These are phyloP conservation scores for Athalia cordata DNA, from an alignment of 2,888 invertebrate genomes.

Conservation along the genomic window DNA sequence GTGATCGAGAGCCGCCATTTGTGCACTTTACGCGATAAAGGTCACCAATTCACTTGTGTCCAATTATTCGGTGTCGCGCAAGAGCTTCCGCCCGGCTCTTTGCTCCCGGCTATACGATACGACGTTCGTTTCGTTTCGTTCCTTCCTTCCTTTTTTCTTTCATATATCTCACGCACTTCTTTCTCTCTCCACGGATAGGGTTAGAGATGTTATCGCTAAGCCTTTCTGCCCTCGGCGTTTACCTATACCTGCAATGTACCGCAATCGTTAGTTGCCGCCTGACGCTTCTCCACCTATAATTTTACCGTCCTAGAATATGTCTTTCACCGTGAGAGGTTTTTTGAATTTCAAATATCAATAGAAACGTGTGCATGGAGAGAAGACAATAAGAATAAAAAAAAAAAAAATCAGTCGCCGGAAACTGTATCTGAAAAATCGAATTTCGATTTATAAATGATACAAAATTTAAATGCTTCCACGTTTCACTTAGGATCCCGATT, in stretches of 20 bases:
- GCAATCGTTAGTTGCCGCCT: too few species aligned
- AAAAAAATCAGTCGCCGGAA: background rate
- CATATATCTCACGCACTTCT: background rate
- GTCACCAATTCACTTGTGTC: conserved; percentile 54
- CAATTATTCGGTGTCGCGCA: conserved; percentile 47
- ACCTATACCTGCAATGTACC: too few species aligned
- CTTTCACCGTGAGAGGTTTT: too few species aligned
- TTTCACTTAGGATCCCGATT: background rate
- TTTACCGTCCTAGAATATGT: too few species aligned
- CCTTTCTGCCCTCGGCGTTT: too few species aligned
- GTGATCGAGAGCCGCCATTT: conserved; percentile 53
- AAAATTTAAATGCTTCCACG: background rate
- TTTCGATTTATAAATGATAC: background rate
- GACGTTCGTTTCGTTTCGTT: background rate
- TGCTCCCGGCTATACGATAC: background rate
- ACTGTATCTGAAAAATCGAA: background rate
- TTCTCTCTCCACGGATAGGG: background rate
- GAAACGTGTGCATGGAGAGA: too few species aligned
- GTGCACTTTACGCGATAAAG: conserved; percentile 52
- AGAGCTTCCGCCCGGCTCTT: background rate
- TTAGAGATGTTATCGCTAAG: too few species aligned
- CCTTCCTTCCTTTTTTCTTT: too few species aligned
- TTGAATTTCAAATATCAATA: too few species aligned
- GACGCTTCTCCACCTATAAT: too few species aligned
- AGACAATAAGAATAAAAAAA: too few species aligned